Evolutionary conservation across 2,888 invertebrate genomes (phyloP), one percentile per base, ranked within the genome.

Genomic region (Hermaeophaga mercurialis): DNA sequence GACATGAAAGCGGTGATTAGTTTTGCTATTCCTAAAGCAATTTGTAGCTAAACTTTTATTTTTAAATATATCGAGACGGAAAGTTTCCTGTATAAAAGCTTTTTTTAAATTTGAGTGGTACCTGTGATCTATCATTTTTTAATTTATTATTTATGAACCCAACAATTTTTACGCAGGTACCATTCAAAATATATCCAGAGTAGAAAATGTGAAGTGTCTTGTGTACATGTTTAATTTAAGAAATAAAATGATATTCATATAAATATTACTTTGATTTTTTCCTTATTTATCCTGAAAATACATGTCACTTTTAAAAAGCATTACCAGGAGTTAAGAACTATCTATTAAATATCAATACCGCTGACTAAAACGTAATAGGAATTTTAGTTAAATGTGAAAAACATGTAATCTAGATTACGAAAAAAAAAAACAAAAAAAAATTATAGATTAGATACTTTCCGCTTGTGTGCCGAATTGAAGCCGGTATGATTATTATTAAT

Each of bases 201-300:
- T 71, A 71, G 71, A 70, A 64, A 66, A 68, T 72, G 72, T 73
- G 69, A 72, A 70, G 66, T 74, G 75, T 76, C 72, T 74, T 76
- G 75, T 76, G 76, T 77, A 77, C 70, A 76, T 77, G 76, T 71
- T 71, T 74, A 75, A 70, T 75, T 76, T 75, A 75, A 71, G 73
- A 70, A 77, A 70, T 74, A 76, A 76, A 66, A 74, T 69, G 69
- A 72, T 73, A 75, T 76, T 76, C 74, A 74, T 76, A 75, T 70
- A 69, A 67, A 46, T 22, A 11, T 44, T 12, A 14, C 2, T 17
- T 22, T 33, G 47, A 14, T 15, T 56, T 56, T 59, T 19, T 24
- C 15, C 55, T 54, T 33, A 26, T 36, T 19, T 17, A 4, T n/a
- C 43, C 48, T 28, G 15, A n/a, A 36, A 9, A 41, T 41, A 15